Evolutionary conservation across 1,140 invertebrate species (phyloP).

Genomic region (Ostrea denselamellosa): DNA sequence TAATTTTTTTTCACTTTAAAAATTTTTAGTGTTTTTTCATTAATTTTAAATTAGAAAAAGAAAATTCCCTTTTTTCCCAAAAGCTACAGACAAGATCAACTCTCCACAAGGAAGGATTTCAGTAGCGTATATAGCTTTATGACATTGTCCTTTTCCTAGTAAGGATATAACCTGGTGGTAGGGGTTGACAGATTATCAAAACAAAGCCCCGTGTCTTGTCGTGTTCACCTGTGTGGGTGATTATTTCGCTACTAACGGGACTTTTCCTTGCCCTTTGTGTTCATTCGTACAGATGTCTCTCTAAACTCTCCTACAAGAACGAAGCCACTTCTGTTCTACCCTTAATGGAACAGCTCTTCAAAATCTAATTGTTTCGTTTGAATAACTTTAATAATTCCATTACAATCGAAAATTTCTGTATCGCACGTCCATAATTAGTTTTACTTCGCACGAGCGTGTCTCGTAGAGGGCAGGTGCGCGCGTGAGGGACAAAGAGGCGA

Average conservation of each 20-base stretch:
- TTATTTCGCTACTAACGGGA: background rate
- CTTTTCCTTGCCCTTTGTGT: background rate
- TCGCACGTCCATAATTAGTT: slow-evolving; percentile 28
- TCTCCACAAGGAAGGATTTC: too few species aligned
- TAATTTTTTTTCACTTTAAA: too few species aligned
- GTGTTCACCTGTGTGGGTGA: background rate
- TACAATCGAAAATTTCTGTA: slow-evolving; percentile 30
- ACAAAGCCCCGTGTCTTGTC: background rate
- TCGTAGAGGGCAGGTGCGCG: slow-evolving; percentile 15
- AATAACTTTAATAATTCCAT: slow-evolving; percentile 38
- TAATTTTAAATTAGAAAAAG: too few species aligned
- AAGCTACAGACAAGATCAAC: too few species aligned
- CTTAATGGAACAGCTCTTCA: slow-evolving; percentile 7
- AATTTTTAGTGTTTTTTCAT: too few species aligned
- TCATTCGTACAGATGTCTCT: background rate
- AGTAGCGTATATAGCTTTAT: background rate
- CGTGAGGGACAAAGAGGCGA: background rate
- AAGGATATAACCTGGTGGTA: background rate
- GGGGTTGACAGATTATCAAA: background rate
- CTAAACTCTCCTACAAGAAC: background rate
- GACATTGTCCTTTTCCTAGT: background rate
- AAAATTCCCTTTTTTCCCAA: too few species aligned
- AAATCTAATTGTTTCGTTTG: slow-evolving; percentile 31
- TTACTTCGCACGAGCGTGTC: slow-evolving; percentile 28
- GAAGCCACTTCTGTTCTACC: background rate